Conservation (phyloP, 2,113 vertebrate genomes). For the Carassius auratus region DNA sequence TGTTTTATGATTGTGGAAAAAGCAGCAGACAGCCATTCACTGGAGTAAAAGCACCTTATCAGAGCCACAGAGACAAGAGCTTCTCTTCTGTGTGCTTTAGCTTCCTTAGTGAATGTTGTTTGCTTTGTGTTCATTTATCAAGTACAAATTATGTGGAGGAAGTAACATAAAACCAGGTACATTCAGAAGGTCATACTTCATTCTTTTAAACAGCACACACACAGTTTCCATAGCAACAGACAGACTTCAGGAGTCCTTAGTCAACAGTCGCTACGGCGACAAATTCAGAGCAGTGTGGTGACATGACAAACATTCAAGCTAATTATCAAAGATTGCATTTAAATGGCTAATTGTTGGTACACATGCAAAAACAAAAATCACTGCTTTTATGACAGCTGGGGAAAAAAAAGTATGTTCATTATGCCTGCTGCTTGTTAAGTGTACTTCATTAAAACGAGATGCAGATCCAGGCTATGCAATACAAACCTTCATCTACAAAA, state of each 20-base stretch:
- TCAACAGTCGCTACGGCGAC: background rate
- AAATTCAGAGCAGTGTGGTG: background rate
- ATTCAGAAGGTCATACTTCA: slow-evolving; percentile 40
- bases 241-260: slow-evolving; percentile 19
- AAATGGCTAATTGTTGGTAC: background rate
- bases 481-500: background rate
- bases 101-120: slow-evolving; percentile 37
- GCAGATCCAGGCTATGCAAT: background rate
- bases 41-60: slow-evolving; percentile 3
- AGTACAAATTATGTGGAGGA: slow-evolving; percentile 22
- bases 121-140: slow-evolving; percentile 45
- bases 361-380: background rate
- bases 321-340: slow-evolving; percentile 14
- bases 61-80: slow-evolving; percentile 24
- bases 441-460: background rate
- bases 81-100: background rate
- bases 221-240: slow-evolving; percentile 37
- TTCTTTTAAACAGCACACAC: slow-evolving; percentile 15
- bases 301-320: background rate
- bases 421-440: background rate
- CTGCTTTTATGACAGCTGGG: background rate
- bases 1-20: slow-evolving; percentile 25
- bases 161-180: slow-evolving; percentile 35
- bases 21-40: slow-evolving; percentile 23
- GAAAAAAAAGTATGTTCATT: background rate